Percentiles rank a stretch among this genome's conserved stretches.
Conservation (phyloP, 2,888 invertebrate genomes). For the Ganaspis brasiliensis region DNA sequence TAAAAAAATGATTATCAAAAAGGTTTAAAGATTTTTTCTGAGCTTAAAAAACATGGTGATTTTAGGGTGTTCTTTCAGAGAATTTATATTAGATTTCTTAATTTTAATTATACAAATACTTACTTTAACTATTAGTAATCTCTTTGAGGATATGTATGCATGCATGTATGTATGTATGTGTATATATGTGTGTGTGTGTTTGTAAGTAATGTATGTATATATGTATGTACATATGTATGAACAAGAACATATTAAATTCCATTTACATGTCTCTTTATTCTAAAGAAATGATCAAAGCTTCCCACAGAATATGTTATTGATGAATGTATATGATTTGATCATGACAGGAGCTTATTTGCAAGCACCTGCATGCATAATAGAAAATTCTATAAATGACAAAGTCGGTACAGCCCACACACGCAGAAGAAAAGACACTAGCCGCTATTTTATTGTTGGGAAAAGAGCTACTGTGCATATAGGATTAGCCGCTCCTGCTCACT, state of each 20-base stretch:
- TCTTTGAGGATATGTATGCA: no score
- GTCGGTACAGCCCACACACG: slow-evolving; percentile 56
- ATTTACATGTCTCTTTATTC: neutral
- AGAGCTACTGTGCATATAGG: slow-evolving; percentile 76
- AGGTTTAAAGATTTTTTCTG: no score
- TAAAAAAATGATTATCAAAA: no score
- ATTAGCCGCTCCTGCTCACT: slow-evolving; percentile 70
- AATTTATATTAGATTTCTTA: no score
- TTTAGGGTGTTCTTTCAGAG: no score
- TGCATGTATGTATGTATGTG: no score
- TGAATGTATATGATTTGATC: neutral
- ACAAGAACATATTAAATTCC: no score
- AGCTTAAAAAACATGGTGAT: no score
- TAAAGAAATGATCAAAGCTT: neutral
- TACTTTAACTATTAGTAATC: no score
- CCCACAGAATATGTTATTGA: neutral
- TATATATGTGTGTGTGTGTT: no score
- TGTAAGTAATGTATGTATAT: no score
- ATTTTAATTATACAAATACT: no score
- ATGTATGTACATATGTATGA: neutral
- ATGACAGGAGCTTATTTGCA: neutral
- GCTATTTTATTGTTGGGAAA: slow-evolving; percentile 76
- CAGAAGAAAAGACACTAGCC: slow-evolving; percentile 58
- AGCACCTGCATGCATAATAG: slow-evolving; percentile 13
- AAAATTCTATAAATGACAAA: neutral